These are phyloP conservation scores for Centruroides sculpturatus DNA, from an alignment of 1,140 invertebrate species.

Conservation along the genomic window DNA sequence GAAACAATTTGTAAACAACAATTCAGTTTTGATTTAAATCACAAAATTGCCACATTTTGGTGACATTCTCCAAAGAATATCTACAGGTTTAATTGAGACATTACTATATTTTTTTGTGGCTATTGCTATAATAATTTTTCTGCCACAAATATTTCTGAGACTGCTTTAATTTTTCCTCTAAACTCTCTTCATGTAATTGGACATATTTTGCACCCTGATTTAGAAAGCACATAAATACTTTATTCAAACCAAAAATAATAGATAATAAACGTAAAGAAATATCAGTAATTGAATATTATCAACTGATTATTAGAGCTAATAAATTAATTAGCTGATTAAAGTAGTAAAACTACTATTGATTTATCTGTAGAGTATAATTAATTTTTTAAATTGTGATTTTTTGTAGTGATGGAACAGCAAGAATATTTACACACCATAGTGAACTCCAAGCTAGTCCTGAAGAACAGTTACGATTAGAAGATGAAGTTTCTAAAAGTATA, in stretches of 20 bases:
- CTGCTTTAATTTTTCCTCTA: too few species aligned
- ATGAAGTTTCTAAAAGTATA: slow-evolving; percentile 46
- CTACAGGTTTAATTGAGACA: too few species aligned
- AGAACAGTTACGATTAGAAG: slow-evolving; percentile 48
- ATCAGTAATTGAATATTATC: not conserved
- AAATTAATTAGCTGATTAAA: not conserved
- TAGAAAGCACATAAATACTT: not conserved
- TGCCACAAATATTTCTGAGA: too few species aligned
- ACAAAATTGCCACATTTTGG: too few species aligned
- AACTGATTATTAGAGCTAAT: not conserved
- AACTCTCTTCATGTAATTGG: too few species aligned
- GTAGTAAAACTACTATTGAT: not conserved
- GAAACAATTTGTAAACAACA: too few species aligned
- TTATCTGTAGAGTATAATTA: not conserved
- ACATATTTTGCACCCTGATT: too few species aligned
- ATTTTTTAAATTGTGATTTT: slow-evolving; percentile 12
- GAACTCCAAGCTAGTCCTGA: slow-evolving; percentile 45
- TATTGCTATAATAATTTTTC: too few species aligned
- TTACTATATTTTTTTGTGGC: too few species aligned
- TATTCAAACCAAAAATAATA: slow-evolving; percentile 8
- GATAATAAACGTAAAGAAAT: not conserved
- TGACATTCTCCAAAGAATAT: too few species aligned
- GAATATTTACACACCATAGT: slow-evolving; percentile 63
- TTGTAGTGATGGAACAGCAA: slow-evolving; percentile 64
- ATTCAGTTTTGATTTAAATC: too few species aligned